Percentiles rank a stretch among this genome's conserved stretches.
Conservation (phyloP, 2,797 vertebrate genomes). For the Scleropages formosus region DNA sequence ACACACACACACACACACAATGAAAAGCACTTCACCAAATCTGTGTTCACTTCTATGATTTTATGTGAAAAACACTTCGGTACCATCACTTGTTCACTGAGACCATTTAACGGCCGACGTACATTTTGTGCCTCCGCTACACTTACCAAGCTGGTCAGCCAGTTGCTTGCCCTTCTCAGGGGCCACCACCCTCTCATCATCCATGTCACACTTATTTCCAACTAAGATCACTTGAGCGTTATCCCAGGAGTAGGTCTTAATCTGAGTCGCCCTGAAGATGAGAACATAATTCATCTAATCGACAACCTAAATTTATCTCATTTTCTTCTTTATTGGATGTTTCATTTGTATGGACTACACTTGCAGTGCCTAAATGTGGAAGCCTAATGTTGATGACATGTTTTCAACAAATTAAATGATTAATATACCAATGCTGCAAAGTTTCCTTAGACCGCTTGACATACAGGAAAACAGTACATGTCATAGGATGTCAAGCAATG, state of each 20-base stretch:
- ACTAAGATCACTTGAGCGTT: constrained; percentile 96
- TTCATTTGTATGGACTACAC: too few species aligned
- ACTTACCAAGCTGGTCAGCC: constrained; percentile 87
- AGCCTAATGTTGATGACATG: too few species aligned
- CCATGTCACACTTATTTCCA: constrained; percentile 96
- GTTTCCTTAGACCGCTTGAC: too few species aligned
- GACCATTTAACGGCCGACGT: neutral
- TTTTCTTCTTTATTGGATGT: neutral
- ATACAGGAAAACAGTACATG: neutral
- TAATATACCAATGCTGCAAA: too few species aligned
- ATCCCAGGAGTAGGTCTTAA: constrained; percentile 97
- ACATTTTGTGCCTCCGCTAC: neutral
- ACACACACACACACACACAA: too few species aligned
- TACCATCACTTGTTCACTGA: too few species aligned
- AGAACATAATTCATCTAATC: neutral
- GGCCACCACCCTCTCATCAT: constrained; percentile 84
- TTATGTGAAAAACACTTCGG: neutral
- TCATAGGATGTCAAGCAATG: neutral
- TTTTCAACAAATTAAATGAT: too few species aligned
- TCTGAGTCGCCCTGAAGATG: constrained; percentile 86
- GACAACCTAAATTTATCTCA: neutral
- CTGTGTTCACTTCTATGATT: too few species aligned
- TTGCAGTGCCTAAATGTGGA: too few species aligned
- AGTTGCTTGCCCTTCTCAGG: constrained; percentile 88
- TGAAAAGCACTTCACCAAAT: too few species aligned